Base-by-base conservation (phyloP, 2,797 vertebrate genomes). In the Orestias chungarensis region DNA sequence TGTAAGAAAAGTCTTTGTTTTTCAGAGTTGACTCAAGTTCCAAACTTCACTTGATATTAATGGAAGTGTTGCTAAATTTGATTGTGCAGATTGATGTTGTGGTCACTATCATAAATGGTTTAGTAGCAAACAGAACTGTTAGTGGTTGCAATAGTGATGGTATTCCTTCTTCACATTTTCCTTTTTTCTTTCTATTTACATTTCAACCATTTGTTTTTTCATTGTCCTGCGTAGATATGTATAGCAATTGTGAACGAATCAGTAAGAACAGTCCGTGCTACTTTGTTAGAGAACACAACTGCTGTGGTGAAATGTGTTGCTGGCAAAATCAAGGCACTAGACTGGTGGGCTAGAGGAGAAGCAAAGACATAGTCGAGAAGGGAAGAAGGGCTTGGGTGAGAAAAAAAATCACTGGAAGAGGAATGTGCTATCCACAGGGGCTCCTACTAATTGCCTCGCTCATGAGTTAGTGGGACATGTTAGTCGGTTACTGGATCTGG, bases 401-500 rank as follows among this genome's bases (percentile, higher is more conserved):
- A 64, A 70, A 80, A 84, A 86, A 88, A 88, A 91, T 87, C 84
- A 88, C 74, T 86, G 84, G 69, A 81, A 85, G 86, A 87, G 84
- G 74, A 87, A 86, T 86, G 87, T 85, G 77, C 78, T 86, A 89
- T 90, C 92, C 92, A 89, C 87, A 83, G 90, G 93, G 91, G 92
- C 88, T 87, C 81, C 84, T 86, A 89, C 89, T 94, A 94, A 94
- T 94, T 94, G 92, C 91, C 87, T 92, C 85, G 78, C 89, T 93
- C 90, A 88, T 82, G 89, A 88, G 88, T 90, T 88, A 89, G 86
- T 80, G 81, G 90, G 88, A 91, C 81, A 81, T 87, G 90, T 90
- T 91, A 88, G 89, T 87, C 79, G 82, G 86, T 87, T 81, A 82
- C 90, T 91, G 88, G 91, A 93, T 91, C 85, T 83, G 88, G 82